Conservation (phyloP, 2,113 vertebrate species). For the Cettia cetti region DNA sequence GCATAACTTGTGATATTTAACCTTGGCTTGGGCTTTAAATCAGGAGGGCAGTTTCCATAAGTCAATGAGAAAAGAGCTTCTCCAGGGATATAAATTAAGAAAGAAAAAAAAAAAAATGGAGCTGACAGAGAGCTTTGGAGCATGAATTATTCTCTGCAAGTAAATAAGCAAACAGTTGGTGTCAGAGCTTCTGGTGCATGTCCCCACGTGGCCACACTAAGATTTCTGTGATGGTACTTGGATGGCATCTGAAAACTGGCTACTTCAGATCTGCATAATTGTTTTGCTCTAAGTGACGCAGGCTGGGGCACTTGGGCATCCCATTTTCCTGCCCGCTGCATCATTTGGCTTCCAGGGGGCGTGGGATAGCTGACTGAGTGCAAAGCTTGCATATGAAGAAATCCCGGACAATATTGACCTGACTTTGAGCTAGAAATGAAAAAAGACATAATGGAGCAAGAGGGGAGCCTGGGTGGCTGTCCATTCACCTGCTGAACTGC, state of each 20-base stretch:
- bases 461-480: fast-evolving
- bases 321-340: background rate
- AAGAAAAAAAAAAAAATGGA: background rate
- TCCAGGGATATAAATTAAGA: background rate
- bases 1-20: background rate
- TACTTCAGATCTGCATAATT: background rate
- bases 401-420: background rate
- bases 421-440: background rate
- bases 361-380: background rate
- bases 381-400: background rate
- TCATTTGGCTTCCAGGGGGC: background rate
- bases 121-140: background rate
- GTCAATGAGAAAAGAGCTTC: background rate
- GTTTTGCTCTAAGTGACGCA: background rate
- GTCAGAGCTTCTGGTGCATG: background rate
- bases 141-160: background rate
- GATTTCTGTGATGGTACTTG: background rate
- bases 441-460: background rate
- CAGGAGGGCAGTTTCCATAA: background rate
- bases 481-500: background rate
- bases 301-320: background rate
- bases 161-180: background rate
- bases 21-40: background rate
- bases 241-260: background rate
- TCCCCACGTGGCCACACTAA: background rate